Evolutionary conservation across 2,888 invertebrate genomes (phyloP).

Genomic region (Leucophenga montana): DNA sequence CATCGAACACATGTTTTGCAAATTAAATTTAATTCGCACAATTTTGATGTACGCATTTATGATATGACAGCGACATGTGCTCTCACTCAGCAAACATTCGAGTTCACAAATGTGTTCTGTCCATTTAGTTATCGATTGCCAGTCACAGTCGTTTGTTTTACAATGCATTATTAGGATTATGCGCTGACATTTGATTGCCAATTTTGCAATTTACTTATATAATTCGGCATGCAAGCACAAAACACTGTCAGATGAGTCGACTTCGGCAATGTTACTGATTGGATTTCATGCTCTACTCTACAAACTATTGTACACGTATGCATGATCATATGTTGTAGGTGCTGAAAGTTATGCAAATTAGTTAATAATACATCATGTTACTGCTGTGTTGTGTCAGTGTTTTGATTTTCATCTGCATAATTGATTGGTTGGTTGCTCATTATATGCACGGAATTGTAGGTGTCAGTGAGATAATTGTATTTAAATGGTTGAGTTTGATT

Average conservation of each 20-base stretch:
- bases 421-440: neutral
- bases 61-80: neutral
- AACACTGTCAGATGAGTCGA: neutral
- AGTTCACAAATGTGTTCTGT: too few relatives aligned
- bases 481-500: neutral
- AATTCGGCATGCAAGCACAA: neutral
- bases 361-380: constrained; percentile 5
- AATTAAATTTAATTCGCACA: constrained; percentile 7
- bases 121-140: too few relatives aligned
- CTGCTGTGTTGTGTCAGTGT: neutral
- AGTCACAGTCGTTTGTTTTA: neutral
- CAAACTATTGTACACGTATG: too few relatives aligned
- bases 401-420: neutral
- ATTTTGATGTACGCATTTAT: neutral
- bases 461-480: neutral
- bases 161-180: neutral
- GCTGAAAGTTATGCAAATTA: constrained; percentile 11
- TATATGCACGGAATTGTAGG: too few relatives aligned
- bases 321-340: too few relatives aligned
- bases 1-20: neutral
- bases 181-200: constrained; percentile 1
- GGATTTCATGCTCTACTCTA: too few relatives aligned
- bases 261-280: neutral
- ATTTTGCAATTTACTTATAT: neutral
- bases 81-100: neutral